These are phyloP conservation scores for Ectobius pallidus DNA, from an alignment of 2,888 invertebrate species.

Conservation along the genomic window DNA sequence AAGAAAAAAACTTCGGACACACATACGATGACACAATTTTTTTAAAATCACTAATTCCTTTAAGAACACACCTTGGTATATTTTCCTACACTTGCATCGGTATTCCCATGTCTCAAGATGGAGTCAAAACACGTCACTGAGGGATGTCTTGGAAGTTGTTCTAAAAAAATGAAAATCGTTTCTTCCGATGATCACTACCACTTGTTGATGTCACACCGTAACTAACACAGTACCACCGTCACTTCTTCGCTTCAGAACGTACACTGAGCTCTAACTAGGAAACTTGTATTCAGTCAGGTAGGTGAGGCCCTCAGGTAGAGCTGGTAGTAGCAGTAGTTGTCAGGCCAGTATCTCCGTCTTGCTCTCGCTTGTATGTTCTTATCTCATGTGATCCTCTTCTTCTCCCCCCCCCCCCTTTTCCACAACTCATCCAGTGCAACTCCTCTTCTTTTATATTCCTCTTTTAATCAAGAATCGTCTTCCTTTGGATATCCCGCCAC, in stretches of 20 bases:
- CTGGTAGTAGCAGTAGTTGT: constrained; percentile 13
- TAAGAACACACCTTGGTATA: background rate
- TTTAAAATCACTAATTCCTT: too few relatives aligned
- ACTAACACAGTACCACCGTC: background rate
- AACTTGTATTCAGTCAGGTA: constrained; percentile 3
- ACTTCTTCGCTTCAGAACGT: background rate
- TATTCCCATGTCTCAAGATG: background rate
- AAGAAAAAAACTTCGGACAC: too few relatives aligned
- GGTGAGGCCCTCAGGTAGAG: background rate
- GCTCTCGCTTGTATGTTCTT: constrained; percentile 3
- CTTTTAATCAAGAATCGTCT: constrained; percentile 25
- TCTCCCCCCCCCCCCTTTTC: background rate
- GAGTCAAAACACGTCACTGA: too few relatives aligned
- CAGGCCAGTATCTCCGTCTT: constrained; percentile 2
- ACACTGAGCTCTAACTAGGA: constrained; percentile 3
- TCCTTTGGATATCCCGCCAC: background rate
- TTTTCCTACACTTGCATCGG: constrained; percentile 4
- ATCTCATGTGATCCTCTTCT: background rate
- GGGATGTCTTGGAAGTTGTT: too few relatives aligned
- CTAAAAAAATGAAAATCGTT: too few relatives aligned
- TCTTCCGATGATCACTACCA: too few relatives aligned
- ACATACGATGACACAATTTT: too few relatives aligned
- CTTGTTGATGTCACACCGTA: background rate
- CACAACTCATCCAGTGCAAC: too few relatives aligned
- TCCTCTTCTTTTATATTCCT: background rate